Evolutionary conservation across 2,888 invertebrate genomes (phyloP).

Genomic region (Monochamus alternatus): DNA sequence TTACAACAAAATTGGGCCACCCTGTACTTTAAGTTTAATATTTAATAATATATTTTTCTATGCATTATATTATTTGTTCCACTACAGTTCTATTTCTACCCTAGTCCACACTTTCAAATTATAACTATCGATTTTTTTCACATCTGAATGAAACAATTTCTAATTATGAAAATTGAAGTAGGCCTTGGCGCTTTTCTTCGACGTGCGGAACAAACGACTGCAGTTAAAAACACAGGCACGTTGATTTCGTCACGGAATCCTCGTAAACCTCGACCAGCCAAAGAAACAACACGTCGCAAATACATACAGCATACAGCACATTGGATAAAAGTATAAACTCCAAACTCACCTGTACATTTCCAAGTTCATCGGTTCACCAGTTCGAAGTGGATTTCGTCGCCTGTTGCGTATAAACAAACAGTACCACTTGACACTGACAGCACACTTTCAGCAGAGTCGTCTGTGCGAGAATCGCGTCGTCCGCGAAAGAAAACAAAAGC

Average conservation of each 20-base stretch:
- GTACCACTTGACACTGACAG: constrained; percentile 29
- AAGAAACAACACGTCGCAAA: neutral
- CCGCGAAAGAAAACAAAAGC: constrained; percentile 25
- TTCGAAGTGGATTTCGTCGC: neutral
- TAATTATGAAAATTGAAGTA: too few relatives aligned
- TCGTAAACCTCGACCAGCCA: neutral
- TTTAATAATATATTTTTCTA: too few relatives aligned
- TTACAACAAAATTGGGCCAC: too few relatives aligned
- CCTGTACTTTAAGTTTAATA: too few relatives aligned
- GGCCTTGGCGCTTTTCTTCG: too few relatives aligned
- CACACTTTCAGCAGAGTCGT: neutral
- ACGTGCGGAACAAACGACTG: neutral
- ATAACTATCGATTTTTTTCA: too few relatives aligned
- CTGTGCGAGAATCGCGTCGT: constrained; percentile 18
- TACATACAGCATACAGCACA: neutral
- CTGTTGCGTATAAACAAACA: neutral
- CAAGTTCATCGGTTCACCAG: neutral
- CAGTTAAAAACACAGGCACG: neutral
- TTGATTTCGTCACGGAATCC: neutral
- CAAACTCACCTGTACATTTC: constrained; percentile 11
- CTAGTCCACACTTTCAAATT: too few relatives aligned
- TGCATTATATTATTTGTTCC: too few relatives aligned
- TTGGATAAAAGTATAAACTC: neutral
- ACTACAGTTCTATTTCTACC: too few relatives aligned
- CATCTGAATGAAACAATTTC: too few relatives aligned